Percentiles rank a stretch among this genome's conserved stretches.
Conservation (phyloP, 2,797 vertebrate genomes). For the Sorex maritimensis region DNA sequence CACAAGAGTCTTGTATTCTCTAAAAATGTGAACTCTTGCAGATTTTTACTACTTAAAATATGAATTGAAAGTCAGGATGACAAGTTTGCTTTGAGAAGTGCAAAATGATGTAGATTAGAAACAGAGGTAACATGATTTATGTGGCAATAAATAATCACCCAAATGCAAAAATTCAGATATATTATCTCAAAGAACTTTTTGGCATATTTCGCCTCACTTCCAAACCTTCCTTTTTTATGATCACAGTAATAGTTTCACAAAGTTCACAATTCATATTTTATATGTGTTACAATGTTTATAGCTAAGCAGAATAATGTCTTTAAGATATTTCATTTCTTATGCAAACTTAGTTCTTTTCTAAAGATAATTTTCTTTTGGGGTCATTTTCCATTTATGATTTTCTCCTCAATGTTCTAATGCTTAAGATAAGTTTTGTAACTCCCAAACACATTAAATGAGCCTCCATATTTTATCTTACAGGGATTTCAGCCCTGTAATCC, state of each 20-base stretch:
- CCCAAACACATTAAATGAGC: background rate
- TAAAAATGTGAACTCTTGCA: slow-evolving; percentile 85
- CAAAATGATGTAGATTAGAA: slow-evolving; percentile 44
- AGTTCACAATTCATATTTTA: background rate
- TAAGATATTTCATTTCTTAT: slow-evolving; percentile 36
- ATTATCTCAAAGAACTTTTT: too few species aligned
- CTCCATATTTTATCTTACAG: background rate
- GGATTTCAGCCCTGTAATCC: background rate
- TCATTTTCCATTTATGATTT: background rate
- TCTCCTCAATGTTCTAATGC: background rate
- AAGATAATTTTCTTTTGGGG: background rate
- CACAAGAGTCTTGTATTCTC: slow-evolving; percentile 82
- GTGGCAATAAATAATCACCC: background rate
- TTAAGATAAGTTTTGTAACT: slow-evolving; percentile 12
- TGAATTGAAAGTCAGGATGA: slow-evolving; percentile 65
- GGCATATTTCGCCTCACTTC: too few species aligned
- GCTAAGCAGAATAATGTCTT: slow-evolving; percentile 31
- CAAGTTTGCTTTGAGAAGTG: slow-evolving; percentile 72
- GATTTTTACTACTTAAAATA: slow-evolving; percentile 84
- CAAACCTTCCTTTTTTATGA: background rate
- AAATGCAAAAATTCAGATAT: too few species aligned
- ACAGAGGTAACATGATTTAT: slow-evolving; percentile 39
- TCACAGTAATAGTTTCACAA: background rate
- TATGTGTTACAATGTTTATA: slow-evolving; percentile 3
- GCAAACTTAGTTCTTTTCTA: background rate